Conservation (phyloP, 2,113 vertebrate genomes). For the Hemiscyllium ocellatum region DNA sequence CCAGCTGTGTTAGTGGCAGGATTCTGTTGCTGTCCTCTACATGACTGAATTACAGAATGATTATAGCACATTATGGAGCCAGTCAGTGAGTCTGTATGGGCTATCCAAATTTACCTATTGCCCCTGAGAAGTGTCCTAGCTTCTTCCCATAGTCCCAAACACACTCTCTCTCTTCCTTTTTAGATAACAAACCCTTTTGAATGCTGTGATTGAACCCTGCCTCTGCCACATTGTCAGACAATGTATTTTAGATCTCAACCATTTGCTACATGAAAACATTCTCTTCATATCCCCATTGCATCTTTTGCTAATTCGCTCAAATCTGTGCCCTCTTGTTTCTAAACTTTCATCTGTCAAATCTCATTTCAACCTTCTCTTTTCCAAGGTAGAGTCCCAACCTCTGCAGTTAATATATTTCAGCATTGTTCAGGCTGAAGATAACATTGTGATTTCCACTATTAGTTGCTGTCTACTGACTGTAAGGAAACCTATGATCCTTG, state of each 20-base stretch:
- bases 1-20: not conserved
- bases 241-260: not conserved
- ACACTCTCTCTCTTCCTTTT: not conserved
- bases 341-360: no score
- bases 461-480: not conserved
- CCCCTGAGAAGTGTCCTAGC: no score
- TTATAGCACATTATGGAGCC: not conserved
- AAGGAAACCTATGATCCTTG: no score
- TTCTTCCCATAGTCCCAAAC: not conserved
- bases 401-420: not conserved
- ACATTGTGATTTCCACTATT: not conserved
- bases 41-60: not conserved
- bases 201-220: not conserved
- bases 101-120: not conserved
- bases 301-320: not conserved
- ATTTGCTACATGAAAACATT: not conserved
- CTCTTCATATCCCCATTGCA: not conserved
- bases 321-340: not conserved
- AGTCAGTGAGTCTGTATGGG: not conserved
- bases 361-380: no score
- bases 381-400: no score
- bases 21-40: not conserved
- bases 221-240: not conserved
- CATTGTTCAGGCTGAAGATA: not conserved
- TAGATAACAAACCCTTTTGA: not conserved